Evolutionary conservation across 2,888 invertebrate genomes (phyloP), one percentile per base, ranked within the genome.

Genomic region (Aplocera efformata): DNA sequence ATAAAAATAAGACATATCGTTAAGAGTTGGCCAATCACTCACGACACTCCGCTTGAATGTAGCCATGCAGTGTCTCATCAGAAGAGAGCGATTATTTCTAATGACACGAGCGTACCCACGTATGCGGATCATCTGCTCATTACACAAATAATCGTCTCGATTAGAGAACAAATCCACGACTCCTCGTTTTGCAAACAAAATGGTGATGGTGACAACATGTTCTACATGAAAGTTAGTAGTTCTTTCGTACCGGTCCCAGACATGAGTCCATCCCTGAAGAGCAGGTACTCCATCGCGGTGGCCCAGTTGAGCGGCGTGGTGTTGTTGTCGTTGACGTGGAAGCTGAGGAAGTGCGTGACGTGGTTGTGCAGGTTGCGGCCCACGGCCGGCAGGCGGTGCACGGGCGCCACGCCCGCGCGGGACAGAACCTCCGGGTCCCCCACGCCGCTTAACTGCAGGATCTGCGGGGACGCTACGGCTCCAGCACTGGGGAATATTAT

Each of bases 381-480:
- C 6, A 97, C 97, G 0, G 93, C 93, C 0, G 95, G 95, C 24
- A 96, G 86, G 63, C 93, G 85, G 58, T 94, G 94, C 1, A 95
- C 78, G 0, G 92, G 83, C 0, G 91, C 91, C 0, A 96, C 91
- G 10, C 94, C 90, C 0, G 89, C 91, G 49, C 85, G 79, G 7
- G 89, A 59, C 9, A 97, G 83, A 8, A 96, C 94, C 0, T 91
- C 91, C 1, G 90, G 90, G 20, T 94, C 94, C 0, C 97, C 97
- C 7, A 98, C 90, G 6, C 98, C 98, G 53, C 97, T 97, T 26
- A 97, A 90, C 63, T 98, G 90, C 7, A 99, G 91, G 30, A 99
- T 86, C 72, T 99, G 98, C 0, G 98, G 98, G 0, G 98, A 95
- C 55, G 96, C 98, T 1, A 99, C 95, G 7, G 98, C 95, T 0